A percentile compares a stretch with the other conserved stretches of the same genome.
These are phyloP conservation scores for Julus scandinavius DNA, from an alignment of 2,888 invertebrate genomes.

Conservation along the genomic window DNA sequence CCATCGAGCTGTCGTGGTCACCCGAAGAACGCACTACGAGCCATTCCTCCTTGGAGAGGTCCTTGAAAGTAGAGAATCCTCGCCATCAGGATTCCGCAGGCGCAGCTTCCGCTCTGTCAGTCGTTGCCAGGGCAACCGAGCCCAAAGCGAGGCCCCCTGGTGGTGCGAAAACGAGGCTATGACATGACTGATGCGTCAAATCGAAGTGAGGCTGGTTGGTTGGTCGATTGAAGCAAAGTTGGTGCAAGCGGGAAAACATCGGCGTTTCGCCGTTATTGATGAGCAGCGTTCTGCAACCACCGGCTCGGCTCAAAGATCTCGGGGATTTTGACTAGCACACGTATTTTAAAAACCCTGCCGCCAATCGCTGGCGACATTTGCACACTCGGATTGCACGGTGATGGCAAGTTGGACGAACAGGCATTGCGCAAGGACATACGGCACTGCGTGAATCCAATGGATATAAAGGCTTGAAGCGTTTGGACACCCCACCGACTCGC, in stretches of 20 bases:
- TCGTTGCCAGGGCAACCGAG: background rate
- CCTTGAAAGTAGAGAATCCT: too few species aligned
- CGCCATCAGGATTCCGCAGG: background rate
- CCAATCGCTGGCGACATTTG: background rate
- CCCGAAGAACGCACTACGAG: too few species aligned
- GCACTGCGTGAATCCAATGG: background rate
- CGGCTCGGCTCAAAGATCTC: slow-evolving; percentile 21
- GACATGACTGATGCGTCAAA: slow-evolving; percentile 32
- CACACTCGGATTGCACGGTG: background rate
- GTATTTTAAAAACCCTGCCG: background rate
- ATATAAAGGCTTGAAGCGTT: background rate
- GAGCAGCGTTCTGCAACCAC: slow-evolving; percentile 6
- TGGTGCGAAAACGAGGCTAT: background rate
- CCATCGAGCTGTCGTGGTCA: too few species aligned
- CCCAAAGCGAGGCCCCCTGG: slow-evolving; percentile 25
- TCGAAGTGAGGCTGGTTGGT: slow-evolving; percentile 14
- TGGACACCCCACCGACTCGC: background rate
- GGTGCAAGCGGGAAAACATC: slow-evolving; percentile 13
- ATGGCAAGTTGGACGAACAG: background rate
- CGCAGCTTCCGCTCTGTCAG: background rate
- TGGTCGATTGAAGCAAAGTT: background rate
- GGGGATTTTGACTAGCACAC: background rate
- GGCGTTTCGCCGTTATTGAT: slow-evolving; percentile 5
- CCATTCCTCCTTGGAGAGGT: too few species aligned
- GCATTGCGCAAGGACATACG: slow-evolving; percentile 1